phyloP scores from a whole-genome alignment of 1,140 invertebrate species.

The Coptotermes formosanus region DNA sequence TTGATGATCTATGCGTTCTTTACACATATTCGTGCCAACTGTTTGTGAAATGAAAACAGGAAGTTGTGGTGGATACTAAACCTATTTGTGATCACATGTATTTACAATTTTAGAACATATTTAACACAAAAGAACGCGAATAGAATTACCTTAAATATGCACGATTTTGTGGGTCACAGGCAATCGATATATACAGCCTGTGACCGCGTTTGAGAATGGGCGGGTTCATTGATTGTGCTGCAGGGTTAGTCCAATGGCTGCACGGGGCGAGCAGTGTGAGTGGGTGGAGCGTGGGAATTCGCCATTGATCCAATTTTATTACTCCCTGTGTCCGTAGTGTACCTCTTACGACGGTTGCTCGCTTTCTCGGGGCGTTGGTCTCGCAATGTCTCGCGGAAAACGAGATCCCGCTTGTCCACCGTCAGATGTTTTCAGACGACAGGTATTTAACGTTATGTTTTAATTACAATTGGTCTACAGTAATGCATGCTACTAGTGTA shows the following conservation, averaged over 20 bases:
- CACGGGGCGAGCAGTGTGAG: background rate
- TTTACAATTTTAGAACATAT: background rate
- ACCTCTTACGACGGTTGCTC: background rate
- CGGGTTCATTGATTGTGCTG: background rate
- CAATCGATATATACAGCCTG: background rate
- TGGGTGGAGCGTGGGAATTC: conserved; percentile 11
- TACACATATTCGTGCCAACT: too few relatives aligned
- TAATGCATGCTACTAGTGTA: background rate
- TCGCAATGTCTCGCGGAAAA: conserved; percentile 6
- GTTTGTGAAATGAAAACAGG: too few relatives aligned
- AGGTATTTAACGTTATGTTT: conserved; percentile 11
- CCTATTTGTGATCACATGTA: too few relatives aligned
- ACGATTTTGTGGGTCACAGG: background rate
- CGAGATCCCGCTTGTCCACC: background rate
- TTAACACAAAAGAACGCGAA: background rate
- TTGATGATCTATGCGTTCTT: too few relatives aligned
- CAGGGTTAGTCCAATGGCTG: background rate
- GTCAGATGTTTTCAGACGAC: conserved; percentile 9
- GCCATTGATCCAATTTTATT: background rate
- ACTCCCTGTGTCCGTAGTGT: background rate
- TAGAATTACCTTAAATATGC: background rate
- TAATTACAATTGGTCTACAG: background rate
- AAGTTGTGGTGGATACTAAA: too few relatives aligned
- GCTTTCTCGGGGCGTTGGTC: conserved; percentile 8
- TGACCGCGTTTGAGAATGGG: background rate